Evolutionary conservation across 2,797 vertebrate genomes (phyloP).

Genomic region (Cryptoblepharus egeriae): DNA sequence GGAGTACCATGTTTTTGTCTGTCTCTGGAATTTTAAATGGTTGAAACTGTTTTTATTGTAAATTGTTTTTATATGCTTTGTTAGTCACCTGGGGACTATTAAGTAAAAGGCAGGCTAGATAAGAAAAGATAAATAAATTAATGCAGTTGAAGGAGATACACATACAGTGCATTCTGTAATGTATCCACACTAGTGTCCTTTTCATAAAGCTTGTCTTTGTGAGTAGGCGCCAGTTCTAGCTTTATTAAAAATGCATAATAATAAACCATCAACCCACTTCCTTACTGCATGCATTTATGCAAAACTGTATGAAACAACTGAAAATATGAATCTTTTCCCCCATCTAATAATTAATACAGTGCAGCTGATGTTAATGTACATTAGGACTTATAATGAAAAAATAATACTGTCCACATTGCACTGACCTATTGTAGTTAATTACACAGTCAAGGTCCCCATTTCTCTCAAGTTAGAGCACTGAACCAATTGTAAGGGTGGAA

Average conservation of each 20-base stretch:
- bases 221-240: slow-evolving; percentile 38
- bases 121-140: too few species aligned
- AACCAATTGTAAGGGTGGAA: slow-evolving; percentile 29
- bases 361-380: slow-evolving; percentile 40
- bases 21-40: too few species aligned
- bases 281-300: slow-evolving; percentile 65
- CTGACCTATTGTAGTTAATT: slow-evolving; percentile 64
- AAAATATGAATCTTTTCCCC: slow-evolving; percentile 68
- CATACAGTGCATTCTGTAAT: neutral
- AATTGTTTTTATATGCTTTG: neutral
- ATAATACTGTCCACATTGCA: slow-evolving; percentile 13
- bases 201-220: slow-evolving; percentile 58
- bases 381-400: slow-evolving; percentile 12
- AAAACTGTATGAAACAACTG: slow-evolving; percentile 66
- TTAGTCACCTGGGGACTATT: too few species aligned
- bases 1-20: too few species aligned
- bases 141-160: too few species aligned
- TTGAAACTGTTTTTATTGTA: neutral
- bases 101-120: too few species aligned
- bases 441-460: slow-evolving; percentile 55
- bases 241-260: slow-evolving; percentile 73
- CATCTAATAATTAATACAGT: slow-evolving; percentile 64
- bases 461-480: slow-evolving; percentile 41
- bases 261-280: slow-evolving; percentile 67
- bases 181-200: slow-evolving; percentile 28